These are phyloP conservation scores for Ivindomyrus marchei DNA, from an alignment of 2,113 vertebrate genomes.

Conservation along the genomic window DNA sequence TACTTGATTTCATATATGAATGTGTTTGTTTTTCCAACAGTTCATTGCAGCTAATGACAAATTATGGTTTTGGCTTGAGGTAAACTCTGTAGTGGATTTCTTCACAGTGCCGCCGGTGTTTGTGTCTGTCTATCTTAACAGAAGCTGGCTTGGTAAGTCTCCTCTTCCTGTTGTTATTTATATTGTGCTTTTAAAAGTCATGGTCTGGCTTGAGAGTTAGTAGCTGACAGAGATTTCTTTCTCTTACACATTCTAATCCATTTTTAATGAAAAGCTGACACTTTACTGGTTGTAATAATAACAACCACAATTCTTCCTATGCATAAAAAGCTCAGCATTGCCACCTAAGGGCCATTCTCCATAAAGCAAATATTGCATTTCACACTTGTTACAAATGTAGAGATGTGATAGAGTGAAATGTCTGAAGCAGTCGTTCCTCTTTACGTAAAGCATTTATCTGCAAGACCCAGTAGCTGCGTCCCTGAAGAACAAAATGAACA, in stretches of 20 bases:
- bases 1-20: not conserved
- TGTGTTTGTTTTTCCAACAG: constrained; percentile 51
- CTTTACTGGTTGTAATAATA: not conserved
- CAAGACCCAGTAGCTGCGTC: not conserved
- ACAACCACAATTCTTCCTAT: too few species aligned
- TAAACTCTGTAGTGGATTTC: constrained; percentile 99
- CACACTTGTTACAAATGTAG: not conserved
- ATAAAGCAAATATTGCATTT: not conserved
- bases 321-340: constrained; percentile 22
- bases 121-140: constrained; percentile 97
- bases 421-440: not conserved
- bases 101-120: constrained; percentile 98
- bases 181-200: not conserved
- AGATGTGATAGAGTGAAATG: not conserved
- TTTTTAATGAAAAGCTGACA: not conserved
- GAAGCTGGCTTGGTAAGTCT: constrained; percentile 98
- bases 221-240: not conserved
- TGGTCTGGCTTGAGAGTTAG: not conserved
- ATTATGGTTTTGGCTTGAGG: constrained; percentile 99
- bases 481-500: not conserved
- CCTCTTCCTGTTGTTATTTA: constrained; percentile 15
- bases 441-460: not conserved
- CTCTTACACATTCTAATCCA: not conserved
- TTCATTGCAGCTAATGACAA: constrained; percentile 99
- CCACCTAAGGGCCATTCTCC: constrained; percentile 7